Base-by-base conservation (phyloP, 2,113 vertebrate species). In the Eublepharis macularius region DNA sequence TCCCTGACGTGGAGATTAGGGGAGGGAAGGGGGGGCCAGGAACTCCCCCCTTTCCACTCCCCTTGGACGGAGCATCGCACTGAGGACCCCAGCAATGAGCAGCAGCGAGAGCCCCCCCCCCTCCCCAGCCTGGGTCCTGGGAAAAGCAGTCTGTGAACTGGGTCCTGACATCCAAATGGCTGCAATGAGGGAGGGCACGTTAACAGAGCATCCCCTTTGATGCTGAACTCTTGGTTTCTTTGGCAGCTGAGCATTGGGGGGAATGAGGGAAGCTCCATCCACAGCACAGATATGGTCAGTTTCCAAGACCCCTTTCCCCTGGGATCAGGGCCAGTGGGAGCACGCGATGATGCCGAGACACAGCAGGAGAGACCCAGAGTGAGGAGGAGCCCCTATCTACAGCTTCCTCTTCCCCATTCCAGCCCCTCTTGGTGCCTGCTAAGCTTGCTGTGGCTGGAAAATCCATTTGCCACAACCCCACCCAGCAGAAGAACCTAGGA, bases 221-320 rank as follows among this genome's bases (percentile, higher is more conserved):
- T 34, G 69, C 69, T 85, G 84, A n/a, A 60, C 92, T 89, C 90
- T 92, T 68, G 63, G 70, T 49, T 94, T 95, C 94, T 95, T 95
- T 94, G 94, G 94, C 94, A 95, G 94, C 93, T 94, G 94, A 94
- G 93, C 91, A 76, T 85, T 83, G 78, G 54, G 80, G 85, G 81
- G 65, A 76, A 89, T 87, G 69, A 91, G 90, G 86, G 4, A 84
- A 82, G 82, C 89, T 91, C 85, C 66, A 49, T 49, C 54, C 86
- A 82, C 43, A 43, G 76, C 65, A 85, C 84, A 85, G 68, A 72
- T 80, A 72, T 80, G 76, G 84, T 85, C 76, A 85, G 54, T 85
- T 80, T 80, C 54, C 26, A 29, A 72, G 68, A 60, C 68, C 51
- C 39, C 76, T 45, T 39, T 34, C 76, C 66, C 84, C 24, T n/a